These are phyloP conservation scores for Lophius piscatorius DNA, from an alignment of 2,113 vertebrate genomes.

Conservation along the genomic window DNA sequence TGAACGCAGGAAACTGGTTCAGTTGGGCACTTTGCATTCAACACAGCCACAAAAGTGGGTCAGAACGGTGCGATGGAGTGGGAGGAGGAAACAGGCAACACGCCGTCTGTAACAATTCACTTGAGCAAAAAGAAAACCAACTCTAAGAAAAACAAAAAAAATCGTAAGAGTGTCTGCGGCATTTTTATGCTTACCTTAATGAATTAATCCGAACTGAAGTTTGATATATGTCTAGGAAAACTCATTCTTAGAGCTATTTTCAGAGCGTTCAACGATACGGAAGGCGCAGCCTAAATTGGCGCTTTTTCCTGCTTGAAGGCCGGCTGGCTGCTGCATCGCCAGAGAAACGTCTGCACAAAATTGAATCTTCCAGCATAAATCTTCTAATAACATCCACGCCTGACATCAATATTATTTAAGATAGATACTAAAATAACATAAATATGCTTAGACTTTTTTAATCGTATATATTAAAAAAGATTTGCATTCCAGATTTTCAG, in stretches of 20 bases:
- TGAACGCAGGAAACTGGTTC: not conserved
- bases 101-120: constrained; percentile 22
- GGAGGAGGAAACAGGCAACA: constrained; percentile 46
- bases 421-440: fast-evolving
- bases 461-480: not conserved
- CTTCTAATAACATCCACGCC: fast-evolving
- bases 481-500: not conserved
- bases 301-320: constrained; percentile 78
- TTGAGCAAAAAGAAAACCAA: not conserved
- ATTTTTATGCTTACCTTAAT: constrained; percentile 29
- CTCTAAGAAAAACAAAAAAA: too few relatives aligned
- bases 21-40: not conserved
- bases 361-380: not conserved
- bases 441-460: fast-evolving
- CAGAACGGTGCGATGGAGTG: constrained; percentile 37
- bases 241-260: constrained; percentile 5
- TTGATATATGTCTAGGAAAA: not conserved
- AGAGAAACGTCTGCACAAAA: not conserved
- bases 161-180: fast-evolving
- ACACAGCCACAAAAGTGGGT: constrained; percentile 40
- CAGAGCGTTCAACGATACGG: constrained; percentile 14
- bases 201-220: constrained; percentile 19
- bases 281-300: constrained; percentile 74
- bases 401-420: not conserved
- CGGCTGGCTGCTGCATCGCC: constrained; percentile 29